Evolutionary conservation across 2,113 vertebrate genomes (phyloP).

Genomic region (Alectura lathami): DNA sequence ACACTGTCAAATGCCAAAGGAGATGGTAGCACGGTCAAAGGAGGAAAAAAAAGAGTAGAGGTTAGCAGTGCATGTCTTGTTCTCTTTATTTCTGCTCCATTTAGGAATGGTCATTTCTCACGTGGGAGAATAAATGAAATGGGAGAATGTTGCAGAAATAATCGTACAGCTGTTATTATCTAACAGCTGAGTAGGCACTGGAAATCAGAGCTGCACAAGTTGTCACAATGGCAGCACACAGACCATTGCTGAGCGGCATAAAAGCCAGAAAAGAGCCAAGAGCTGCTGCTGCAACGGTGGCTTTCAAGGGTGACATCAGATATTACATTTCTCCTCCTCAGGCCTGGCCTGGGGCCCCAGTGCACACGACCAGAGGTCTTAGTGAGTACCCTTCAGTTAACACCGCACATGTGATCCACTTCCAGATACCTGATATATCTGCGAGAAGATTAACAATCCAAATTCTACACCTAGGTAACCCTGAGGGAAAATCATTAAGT

Average conservation of each 20-base stretch:
- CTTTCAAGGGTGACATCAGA: background rate
- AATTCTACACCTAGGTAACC: fast-evolving
- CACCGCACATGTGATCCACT: fast-evolving
- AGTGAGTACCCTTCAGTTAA: background rate
- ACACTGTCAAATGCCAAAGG: background rate
- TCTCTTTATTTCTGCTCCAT: background rate
- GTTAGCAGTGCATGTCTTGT: background rate
- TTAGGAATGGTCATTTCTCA: background rate
- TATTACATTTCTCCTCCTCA: background rate
- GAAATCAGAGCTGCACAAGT: background rate
- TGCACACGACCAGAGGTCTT: fast-evolving
- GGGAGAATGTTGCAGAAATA: background rate
- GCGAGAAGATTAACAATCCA: background rate
- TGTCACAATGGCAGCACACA: background rate
- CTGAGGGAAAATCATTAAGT: background rate
- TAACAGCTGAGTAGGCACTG: background rate
- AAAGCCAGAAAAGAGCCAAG: background rate
- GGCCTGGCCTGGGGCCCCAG: background rate
- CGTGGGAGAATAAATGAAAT: background rate
- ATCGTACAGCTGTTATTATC: background rate
- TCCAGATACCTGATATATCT: background rate
- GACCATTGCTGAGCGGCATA: background rate
- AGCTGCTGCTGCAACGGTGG: background rate
- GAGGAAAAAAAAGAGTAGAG: background rate
- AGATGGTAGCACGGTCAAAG: background rate